phyloP scores from a whole-genome alignment of 2,113 vertebrate species.

The Takifugu flavidus region DNA sequence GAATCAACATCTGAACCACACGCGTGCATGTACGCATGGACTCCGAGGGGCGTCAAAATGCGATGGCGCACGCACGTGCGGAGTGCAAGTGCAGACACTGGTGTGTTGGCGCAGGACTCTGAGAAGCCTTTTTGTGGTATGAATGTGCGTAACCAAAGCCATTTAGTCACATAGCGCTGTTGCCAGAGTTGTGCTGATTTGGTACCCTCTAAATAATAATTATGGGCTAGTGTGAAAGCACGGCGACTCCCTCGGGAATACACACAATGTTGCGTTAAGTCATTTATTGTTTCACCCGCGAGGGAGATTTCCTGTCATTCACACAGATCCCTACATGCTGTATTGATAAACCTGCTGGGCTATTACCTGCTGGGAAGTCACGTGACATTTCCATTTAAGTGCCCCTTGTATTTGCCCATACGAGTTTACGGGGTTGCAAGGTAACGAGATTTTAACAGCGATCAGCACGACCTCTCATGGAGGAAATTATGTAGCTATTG shows the following conservation, averaged over 20 bases:
- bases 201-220: not conserved
- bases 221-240: not conserved
- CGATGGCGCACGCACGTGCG: conserved; percentile 19
- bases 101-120: conserved; percentile 26
- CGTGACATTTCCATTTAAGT: conserved; percentile 6
- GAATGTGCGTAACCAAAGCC: conserved; percentile 11
- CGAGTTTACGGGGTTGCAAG: conserved; percentile 12
- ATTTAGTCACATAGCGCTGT: not conserved
- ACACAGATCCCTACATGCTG: not conserved
- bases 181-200: conserved; percentile 3
- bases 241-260: not conserved
- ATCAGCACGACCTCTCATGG: conserved; percentile 9
- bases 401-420: not conserved
- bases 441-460: conserved; percentile 18
- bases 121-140: conserved; percentile 15
- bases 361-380: conserved; percentile 25
- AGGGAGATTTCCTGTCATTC: too few relatives aligned
- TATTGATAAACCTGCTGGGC: not conserved
- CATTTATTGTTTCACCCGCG: not conserved
- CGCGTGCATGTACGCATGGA: conserved; percentile 2
- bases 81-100: conserved; percentile 9
- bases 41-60: not conserved
- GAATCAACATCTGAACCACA: conserved; percentile 53
- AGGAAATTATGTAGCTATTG: not conserved
- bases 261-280: not conserved